Percentiles rank a stretch among this genome's conserved stretches.
Evolutionary conservation across 2,797 vertebrate genomes (phyloP).

Genomic region (Distichodus sexfasciatus): DNA sequence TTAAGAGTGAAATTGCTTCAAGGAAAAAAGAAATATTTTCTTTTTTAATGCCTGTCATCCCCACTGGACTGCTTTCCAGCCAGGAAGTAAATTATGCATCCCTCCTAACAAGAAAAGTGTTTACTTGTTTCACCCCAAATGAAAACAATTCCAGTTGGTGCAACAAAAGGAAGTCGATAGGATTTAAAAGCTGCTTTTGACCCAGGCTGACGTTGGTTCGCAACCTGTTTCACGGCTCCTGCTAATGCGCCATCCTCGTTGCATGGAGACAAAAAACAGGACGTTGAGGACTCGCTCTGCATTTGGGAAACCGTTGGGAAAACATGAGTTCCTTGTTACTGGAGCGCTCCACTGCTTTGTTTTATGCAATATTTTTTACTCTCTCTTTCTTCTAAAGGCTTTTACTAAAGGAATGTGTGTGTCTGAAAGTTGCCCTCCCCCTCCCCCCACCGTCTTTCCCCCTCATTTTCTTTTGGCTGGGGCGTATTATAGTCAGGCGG

Average conservation of each 20-base stretch:
- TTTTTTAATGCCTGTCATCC: too few species aligned
- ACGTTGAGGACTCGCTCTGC: constrained; percentile 46
- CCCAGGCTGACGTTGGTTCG: too few species aligned
- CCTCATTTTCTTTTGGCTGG: background rate
- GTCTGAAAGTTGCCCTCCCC: constrained; percentile 20
- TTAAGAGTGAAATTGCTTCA: too few species aligned
- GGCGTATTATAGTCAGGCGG: constrained; percentile 27
- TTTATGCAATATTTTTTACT: constrained; percentile 20
- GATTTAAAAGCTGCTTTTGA: too few species aligned
- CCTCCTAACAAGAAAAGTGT: too few species aligned
- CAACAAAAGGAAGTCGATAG: too few species aligned
- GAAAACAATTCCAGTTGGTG: too few species aligned
- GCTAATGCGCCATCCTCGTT: too few species aligned
- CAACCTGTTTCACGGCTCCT: too few species aligned
- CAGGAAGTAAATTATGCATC: constrained; percentile 60
- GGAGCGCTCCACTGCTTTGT: constrained; percentile 34
- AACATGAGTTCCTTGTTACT: constrained; percentile 52
- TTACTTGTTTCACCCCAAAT: too few species aligned
- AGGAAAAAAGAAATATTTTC: too few species aligned
- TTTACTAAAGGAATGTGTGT: constrained; percentile 29
- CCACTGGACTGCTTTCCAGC: constrained; percentile 52
- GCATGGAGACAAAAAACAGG: constrained; percentile 52
- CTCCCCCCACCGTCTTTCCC: background rate
- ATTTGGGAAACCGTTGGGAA: constrained; percentile 40
- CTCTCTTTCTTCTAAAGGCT: background rate